Evolutionary conservation across 2,888 invertebrate genomes (phyloP), one percentile per base, ranked within the genome.

Genomic region (Cataglyphis livida): DNA sequence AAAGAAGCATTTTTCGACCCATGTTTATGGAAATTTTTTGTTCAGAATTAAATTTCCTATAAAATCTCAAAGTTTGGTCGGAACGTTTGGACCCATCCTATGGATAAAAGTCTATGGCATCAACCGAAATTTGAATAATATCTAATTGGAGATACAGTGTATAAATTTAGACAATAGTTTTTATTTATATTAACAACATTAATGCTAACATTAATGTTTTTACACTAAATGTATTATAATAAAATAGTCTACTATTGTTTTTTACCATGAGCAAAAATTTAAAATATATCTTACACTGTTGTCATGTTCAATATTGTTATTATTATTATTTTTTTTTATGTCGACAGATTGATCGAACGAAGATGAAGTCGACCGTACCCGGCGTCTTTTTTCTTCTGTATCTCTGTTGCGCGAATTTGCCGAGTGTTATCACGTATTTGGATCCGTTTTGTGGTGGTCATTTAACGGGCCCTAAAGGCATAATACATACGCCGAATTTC

Each of bases 401-500:
- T 38, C 79, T 89, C 10, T 76, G 59, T 21, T 82, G 79, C 7
- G 18, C 62, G 21, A 81, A 64, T 12, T 1, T 84, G 1, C 65
- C 83, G 64, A 48, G 51, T 32, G 83, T 48, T 4, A 79, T 21
- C 15, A 59, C 61, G 51, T 64, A 76, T 41, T 62, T 51, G 64
- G 89, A 86, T 7, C 61, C 85, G 84, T 93, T 94, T 62, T 98
- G 98, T 91, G 97, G 97, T 1, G 97, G 97, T 15, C 95, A 96
- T 28, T 95, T 97, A 66, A 96, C 96, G 64, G 96, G 96, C 7
- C 95, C 96, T 5, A 95, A 96, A 65, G 98, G 98, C 57, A 95
- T 96, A 76, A 96, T 98, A 70, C 96, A 97, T 86, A 98, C 98
- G 18, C 98, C 98, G 0, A 97, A 97, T 93, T 98, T 98, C 93